Conservation (phyloP, 1,140 invertebrate genomes). For the Lasioglossum baleicum region DNA sequence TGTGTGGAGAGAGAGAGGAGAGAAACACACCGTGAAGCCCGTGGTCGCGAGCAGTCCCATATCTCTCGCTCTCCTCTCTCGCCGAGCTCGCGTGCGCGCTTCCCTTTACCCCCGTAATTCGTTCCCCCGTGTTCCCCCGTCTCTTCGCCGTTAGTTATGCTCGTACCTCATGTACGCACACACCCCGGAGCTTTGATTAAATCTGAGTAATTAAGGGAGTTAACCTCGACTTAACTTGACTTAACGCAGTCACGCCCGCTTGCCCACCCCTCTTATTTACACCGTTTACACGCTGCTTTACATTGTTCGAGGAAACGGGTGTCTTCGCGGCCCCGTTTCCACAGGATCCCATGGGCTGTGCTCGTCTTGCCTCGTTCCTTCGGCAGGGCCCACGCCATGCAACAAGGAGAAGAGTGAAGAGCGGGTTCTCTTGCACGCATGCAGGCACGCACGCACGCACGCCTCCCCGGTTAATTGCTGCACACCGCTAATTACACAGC, state of each 20-base stretch:
- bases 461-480: constrained; percentile 61
- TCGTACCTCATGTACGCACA: constrained; percentile 63
- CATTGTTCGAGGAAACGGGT: constrained; percentile 61
- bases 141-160: constrained; percentile 66
- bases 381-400: background rate
- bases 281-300: constrained; percentile 75
- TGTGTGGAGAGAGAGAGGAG: constrained; percentile 3
- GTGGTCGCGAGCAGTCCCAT: constrained; percentile 26
- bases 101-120: constrained; percentile 19
- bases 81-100: background rate
- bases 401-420: too few relatives aligned
- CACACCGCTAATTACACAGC: constrained; percentile 64
- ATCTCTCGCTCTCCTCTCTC: constrained; percentile 5
- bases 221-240: constrained; percentile 79
- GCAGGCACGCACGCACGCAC: constrained; percentile 25
- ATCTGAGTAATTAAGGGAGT: constrained; percentile 80
- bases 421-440: background rate
- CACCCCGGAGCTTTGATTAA: constrained; percentile 73
- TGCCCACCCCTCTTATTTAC: constrained; percentile 77
- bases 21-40: constrained; percentile 20
- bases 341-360: background rate
- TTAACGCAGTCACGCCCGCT: constrained; percentile 80
- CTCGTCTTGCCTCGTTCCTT: background rate
- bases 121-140: background rate
- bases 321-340: constrained; percentile 20